Percentiles rank a stretch among this genome's conserved stretches.
Conservation (phyloP, 2,888 invertebrate species). For the Portevinia maculata region DNA sequence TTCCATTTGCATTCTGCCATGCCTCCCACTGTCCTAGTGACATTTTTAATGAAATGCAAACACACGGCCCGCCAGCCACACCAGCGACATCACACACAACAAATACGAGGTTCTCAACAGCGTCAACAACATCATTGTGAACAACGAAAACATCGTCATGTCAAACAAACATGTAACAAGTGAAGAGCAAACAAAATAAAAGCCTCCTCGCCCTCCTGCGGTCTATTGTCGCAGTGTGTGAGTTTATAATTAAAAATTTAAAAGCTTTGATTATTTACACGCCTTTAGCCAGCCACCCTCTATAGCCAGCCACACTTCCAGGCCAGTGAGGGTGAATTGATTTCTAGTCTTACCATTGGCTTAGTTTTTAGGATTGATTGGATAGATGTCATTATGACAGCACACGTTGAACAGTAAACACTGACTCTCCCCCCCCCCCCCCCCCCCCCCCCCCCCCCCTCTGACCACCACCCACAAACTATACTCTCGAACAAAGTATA, state of each 20-base stretch:
- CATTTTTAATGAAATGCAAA: conserved; percentile 74
- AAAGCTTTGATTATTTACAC: conserved; percentile 64
- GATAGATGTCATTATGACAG: conserved; percentile 70
- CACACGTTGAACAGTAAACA: conserved; percentile 5
- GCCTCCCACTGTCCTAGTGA: conserved; percentile 41
- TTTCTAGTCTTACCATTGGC: conserved; percentile 62
- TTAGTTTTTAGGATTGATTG: conserved; percentile 70
- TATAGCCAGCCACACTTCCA: background rate
- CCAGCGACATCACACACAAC: conserved; percentile 39
- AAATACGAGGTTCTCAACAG: conserved; percentile 54
- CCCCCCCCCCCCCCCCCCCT: conserved; percentile 31
- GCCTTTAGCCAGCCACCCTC: conserved; percentile 4
- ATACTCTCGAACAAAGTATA: conserved; percentile 27
- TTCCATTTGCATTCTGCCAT: conserved; percentile 6
- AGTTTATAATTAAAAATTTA: conserved; percentile 74
- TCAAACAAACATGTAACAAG: conserved; percentile 74
- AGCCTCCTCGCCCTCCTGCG: conserved; percentile 13
- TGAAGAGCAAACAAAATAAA: conserved; percentile 64
- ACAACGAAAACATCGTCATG: conserved; percentile 68
- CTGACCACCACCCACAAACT: conserved; percentile 51
- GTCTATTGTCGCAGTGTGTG: conserved; percentile 33
- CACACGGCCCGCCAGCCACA: conserved; percentile 64
- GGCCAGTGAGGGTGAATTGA: conserved; percentile 54
- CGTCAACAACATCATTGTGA: conserved; percentile 63
- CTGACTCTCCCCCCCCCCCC: conserved; percentile 23